Evolutionary conservation across 2,113 vertebrate genomes (phyloP).

Genomic region (Pteropus alecto): DNA sequence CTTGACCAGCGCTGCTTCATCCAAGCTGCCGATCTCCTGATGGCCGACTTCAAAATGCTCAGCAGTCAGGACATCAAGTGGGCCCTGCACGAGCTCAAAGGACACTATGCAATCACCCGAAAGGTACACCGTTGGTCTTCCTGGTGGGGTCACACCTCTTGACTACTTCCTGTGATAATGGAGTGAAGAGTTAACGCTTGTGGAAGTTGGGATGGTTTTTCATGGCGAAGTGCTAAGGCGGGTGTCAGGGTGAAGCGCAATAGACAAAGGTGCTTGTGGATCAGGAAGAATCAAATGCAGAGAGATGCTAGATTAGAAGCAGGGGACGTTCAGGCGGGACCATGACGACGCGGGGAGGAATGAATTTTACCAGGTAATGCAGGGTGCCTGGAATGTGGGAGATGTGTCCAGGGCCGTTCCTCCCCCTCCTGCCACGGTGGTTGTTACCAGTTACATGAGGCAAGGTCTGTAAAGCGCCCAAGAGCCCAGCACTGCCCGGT

Average conservation of each 20-base stretch:
- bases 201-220: not conserved
- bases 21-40: slow-evolving; percentile 96
- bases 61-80: slow-evolving; percentile 98
- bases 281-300: not conserved
- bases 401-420: not conserved
- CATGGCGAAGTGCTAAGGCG: not conserved
- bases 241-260: not conserved
- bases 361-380: not conserved
- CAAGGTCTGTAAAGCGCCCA: not conserved
- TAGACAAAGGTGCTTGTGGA: not conserved
- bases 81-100: slow-evolving; percentile 95
- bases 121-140: slow-evolving; percentile 85
- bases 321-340: not conserved
- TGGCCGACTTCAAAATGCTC: slow-evolving; percentile 97
- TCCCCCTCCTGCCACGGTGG: not conserved
- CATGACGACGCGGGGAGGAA: not conserved
- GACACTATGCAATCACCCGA: slow-evolving; percentile 99
- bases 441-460: not conserved
- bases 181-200: not conserved
- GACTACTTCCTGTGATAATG: not conserved
- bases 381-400: not conserved
- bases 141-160: not conserved
- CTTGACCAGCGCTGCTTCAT: slow-evolving; percentile 90
- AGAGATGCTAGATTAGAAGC: slow-evolving; percentile 2
- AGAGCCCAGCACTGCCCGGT: not conserved